Percentiles rank a stretch among this genome's conserved stretches.
These are phyloP conservation scores for Ciona savignyi DNA, from an alignment of 23 tunicate genomes.

Conservation along the genomic window DNA sequence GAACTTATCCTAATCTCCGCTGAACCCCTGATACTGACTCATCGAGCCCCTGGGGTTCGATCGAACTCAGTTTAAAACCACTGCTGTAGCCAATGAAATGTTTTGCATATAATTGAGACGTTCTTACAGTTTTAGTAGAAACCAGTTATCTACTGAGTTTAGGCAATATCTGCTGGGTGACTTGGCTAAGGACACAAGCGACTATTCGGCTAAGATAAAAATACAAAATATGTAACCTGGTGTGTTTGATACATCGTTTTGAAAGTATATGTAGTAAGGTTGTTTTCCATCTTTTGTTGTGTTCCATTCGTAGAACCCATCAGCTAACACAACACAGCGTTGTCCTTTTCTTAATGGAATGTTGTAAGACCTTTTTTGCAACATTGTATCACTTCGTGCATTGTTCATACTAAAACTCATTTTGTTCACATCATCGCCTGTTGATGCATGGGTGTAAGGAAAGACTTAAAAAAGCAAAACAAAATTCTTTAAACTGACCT, in stretches of 20 bases:
- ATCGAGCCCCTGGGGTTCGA: no score
- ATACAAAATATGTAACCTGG: no score
- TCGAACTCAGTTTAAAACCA: no score
- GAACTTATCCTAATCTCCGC: no score
- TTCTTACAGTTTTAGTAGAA: no score
- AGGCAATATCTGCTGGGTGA: no score
- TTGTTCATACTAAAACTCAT: slow-evolving; percentile 77
- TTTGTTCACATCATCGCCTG: slow-evolving; percentile 16
- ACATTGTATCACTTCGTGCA: slow-evolving; percentile 84
- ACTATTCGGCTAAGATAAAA: no score
- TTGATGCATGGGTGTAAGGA: not conserved
- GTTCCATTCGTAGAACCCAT: slow-evolving; percentile 96
- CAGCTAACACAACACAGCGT: slow-evolving; percentile 86
- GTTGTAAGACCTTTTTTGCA: slow-evolving; percentile 67
- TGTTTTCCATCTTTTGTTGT: slow-evolving; percentile 51
- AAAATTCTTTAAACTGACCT: not conserved
- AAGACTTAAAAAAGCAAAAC: not conserved
- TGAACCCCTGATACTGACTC: no score
- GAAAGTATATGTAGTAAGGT: slow-evolving; percentile 74
- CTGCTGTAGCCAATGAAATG: no score
- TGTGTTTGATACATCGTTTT: slow-evolving; percentile 2
- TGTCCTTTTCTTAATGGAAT: slow-evolving; percentile 76
- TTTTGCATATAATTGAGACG: no score
- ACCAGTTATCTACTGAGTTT: no score
- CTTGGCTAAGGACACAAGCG: no score